These are phyloP conservation scores for Alcis repandata DNA, from an alignment of 2,888 invertebrate species.

Conservation along the genomic window DNA sequence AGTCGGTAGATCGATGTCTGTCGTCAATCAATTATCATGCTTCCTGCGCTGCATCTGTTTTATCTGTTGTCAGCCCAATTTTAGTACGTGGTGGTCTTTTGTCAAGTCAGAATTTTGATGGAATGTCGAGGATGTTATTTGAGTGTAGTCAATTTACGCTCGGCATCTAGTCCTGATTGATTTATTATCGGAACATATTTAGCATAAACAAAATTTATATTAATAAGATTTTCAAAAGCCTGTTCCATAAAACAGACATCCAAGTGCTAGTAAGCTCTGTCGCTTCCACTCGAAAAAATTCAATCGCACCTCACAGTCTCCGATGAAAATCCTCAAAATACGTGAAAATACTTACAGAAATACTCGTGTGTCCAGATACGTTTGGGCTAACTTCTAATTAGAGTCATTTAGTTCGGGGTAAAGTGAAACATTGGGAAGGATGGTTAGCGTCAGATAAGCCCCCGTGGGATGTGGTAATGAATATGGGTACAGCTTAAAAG, in stretches of 20 bases:
- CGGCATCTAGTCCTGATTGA: too few species aligned
- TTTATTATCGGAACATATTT: too few species aligned
- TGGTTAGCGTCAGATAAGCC: constrained; percentile 32
- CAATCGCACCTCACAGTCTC: constrained; percentile 79
- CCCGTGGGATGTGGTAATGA: constrained; percentile 38
- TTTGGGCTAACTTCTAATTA: constrained; percentile 68
- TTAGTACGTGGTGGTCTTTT: too few species aligned
- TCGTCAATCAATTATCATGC: too few species aligned
- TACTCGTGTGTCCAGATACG: constrained; percentile 64
- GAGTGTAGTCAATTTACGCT: too few species aligned
- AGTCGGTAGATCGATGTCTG: too few species aligned
- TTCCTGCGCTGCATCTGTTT: too few species aligned
- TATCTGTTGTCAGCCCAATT: too few species aligned
- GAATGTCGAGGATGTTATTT: too few species aligned
- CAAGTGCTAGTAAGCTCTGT: constrained; percentile 66
- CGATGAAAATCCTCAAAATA: constrained; percentile 79
- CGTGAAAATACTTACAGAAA: constrained; percentile 65
- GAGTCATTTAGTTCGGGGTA: constrained; percentile 51
- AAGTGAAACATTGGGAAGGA: constrained; percentile 39
- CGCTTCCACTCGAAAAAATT: constrained; percentile 85
- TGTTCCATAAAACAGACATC: constrained; percentile 49
- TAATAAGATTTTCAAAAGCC: constrained; percentile 13
- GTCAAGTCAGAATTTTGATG: too few species aligned
- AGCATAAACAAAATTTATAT: too few species aligned
- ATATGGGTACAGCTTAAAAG: constrained; percentile 31